Conservation (phyloP, 2,888 invertebrate genomes). For the Galerucella nymphaeae region DNA sequence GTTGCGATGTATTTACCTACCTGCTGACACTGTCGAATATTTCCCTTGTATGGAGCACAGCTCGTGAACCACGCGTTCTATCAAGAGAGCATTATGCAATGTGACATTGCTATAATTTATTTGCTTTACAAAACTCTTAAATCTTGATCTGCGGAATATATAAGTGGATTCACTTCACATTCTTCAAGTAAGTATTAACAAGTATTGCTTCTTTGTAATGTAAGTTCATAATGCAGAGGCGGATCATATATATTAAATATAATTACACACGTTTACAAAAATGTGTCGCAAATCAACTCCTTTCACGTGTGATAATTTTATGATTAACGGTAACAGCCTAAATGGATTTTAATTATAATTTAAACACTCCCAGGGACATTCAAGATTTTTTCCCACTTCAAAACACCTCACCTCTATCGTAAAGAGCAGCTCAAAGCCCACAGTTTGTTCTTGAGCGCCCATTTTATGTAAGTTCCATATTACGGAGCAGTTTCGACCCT, state of each 20-base stretch:
- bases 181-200: not conserved
- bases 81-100: slow-evolving; percentile 1
- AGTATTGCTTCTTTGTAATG: slow-evolving; percentile 6
- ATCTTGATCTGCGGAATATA: not conserved
- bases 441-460: no score
- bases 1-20: not conserved
- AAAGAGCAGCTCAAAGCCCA: no score
- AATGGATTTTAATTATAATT: not conserved
- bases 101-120: slow-evolving; percentile 1
- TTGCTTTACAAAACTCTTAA: slow-evolving; percentile 1
- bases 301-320: not conserved
- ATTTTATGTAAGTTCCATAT: no score
- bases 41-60: not conserved
- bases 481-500: no score
- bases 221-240: not conserved
- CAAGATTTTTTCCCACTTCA: no score
- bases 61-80: slow-evolving; percentile 10
- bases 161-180: not conserved
- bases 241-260: not conserved
- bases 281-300: not conserved
- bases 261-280: not conserved
- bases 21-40: slow-evolving; percentile 2
- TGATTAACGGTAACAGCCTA: not conserved
- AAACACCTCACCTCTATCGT: no score
- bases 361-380: not conserved